phyloP scores from a whole-genome alignment of 2,113 vertebrate genomes.

The Melanotaenia duboulayi region DNA sequence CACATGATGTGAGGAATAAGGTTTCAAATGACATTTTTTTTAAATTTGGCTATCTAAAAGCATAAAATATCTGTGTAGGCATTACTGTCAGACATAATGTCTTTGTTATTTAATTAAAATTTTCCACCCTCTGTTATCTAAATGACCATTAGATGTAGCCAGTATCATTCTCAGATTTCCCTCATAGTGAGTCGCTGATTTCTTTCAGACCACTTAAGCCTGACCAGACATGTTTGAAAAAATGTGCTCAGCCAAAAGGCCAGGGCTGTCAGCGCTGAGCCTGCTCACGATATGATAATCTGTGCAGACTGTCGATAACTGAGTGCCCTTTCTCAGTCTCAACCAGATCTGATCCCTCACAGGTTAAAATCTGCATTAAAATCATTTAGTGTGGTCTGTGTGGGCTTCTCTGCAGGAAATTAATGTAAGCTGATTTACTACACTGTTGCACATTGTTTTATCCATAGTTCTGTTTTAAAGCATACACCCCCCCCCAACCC shows the following conservation, averaged over 20 bases:
- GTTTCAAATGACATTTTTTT: neutral
- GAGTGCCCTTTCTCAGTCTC: constrained; percentile 60
- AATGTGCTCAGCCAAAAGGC: constrained; percentile 66
- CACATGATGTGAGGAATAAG: no score
- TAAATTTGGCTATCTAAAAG: constrained; percentile 8
- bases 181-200: constrained; percentile 41
- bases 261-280: constrained; percentile 64
- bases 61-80: constrained; percentile 2
- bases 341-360: constrained; percentile 47
- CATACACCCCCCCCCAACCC: constrained; percentile 7
- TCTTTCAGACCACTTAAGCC: constrained; percentile 48
- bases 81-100: constrained; percentile 2
- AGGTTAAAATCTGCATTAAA: constrained; percentile 66
- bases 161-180: constrained; percentile 44
- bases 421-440: constrained; percentile 30
- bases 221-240: constrained; percentile 59
- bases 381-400: constrained; percentile 40
- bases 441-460: constrained; percentile 48
- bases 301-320: constrained; percentile 65
- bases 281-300: constrained; percentile 65
- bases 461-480: constrained; percentile 20
- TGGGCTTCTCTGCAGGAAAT: constrained; percentile 44
- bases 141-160: constrained; percentile 40
- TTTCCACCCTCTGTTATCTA: constrained; percentile 13
- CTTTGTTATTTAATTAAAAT: neutral